Base-by-base conservation (phyloP, 2,113 vertebrate genomes). In the Thryonomys swinderianus region DNA sequence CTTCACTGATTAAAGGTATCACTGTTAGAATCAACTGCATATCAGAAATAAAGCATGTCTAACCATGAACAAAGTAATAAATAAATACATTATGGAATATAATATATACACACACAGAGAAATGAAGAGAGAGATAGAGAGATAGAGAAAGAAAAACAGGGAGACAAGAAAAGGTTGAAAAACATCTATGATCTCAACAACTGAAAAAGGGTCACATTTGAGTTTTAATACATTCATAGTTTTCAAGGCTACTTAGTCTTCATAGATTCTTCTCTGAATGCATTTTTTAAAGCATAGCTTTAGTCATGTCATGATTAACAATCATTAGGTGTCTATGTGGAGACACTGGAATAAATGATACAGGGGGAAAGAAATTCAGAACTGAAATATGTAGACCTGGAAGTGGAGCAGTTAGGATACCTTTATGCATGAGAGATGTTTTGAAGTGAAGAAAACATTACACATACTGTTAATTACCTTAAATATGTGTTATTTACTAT, bases 401-500 rank as follows among this genome's bases (percentile, higher is more conserved):
- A 2, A 59, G 67, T 55, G 64, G 16, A 40, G 61, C 3, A n/a
- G 5, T 23, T 66, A 80, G 48, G 32, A 27, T 20, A 73, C 51
- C 80, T 92, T 37, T 57, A 85, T 30, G 5, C 23, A 73, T 74
- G 21, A 55, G 21, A 83, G 76, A 71, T 25, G 10, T 67, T 87
- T 84, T 23, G 32, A 87, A 85, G 89, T 91, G n/a, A 90, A 95
- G 32, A 93, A 89, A 67, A 51, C 34, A 78, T 92, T 85, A 13
- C 76, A 66, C 76, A 51, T 66, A 23, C 32, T 53, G 74, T 81
- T 85, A 81, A 42, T 42, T 57, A 69, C 76, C 59, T 86, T 53
- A 73, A 86, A 83, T 78, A 91, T 80, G 69, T 93, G 34, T n/a
- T 55, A 87, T 79, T 61, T 66, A 23, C 74, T 53, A 37, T 0